Evolutionary conservation across 2,888 invertebrate species (phyloP).

Genomic region (Drosophila atripex): DNA sequence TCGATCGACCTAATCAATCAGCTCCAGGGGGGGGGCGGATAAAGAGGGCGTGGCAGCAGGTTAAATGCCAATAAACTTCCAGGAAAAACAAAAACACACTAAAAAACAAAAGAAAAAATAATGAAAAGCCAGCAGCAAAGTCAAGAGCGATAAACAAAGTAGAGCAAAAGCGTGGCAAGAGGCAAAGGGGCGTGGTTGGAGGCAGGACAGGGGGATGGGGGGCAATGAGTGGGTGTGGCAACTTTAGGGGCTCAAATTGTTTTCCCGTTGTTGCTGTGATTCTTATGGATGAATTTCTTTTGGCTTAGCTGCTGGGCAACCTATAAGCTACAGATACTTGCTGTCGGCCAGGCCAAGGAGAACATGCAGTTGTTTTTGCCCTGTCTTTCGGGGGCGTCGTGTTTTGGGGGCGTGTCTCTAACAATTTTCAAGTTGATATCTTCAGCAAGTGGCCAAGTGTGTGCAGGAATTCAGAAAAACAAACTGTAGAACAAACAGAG

Average conservation of each 20-base stretch:
- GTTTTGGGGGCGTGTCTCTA: slow-evolving; percentile 44
- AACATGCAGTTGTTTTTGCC: slow-evolving; percentile 38
- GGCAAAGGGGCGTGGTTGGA: neutral
- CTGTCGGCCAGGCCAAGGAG: slow-evolving; percentile 13
- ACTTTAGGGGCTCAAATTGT: slow-evolving; percentile 43
- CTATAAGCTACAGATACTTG: slow-evolving; percentile 24
- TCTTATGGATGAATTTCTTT: slow-evolving; percentile 46
- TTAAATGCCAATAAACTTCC: slow-evolving; percentile 45
- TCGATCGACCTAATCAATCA: slow-evolving; percentile 63
- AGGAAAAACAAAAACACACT: slow-evolving; percentile 33
- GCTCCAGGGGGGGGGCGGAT: slow-evolving; percentile 9
- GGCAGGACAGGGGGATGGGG: neutral
- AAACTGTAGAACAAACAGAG: slow-evolving; percentile 17
- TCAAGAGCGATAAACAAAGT: slow-evolving; percentile 57
- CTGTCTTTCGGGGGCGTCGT: slow-evolving; percentile 36
- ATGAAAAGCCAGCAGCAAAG: slow-evolving; percentile 37
- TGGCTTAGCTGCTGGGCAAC: slow-evolving; percentile 39
- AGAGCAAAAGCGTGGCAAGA: slow-evolving; percentile 8
- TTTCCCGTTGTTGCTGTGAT: slow-evolving; percentile 42
- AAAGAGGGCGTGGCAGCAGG: slow-evolving; percentile 16
- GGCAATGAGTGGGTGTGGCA: slow-evolving; percentile 30
- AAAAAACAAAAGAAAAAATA: slow-evolving; percentile 21
- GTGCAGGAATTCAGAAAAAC: slow-evolving; percentile 34
- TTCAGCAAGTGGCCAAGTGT: slow-evolving; percentile 32
- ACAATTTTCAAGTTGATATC: slow-evolving; percentile 52